phyloP scores from a whole-genome alignment of 2,888 invertebrate species.

The Galeruca laticollis region DNA sequence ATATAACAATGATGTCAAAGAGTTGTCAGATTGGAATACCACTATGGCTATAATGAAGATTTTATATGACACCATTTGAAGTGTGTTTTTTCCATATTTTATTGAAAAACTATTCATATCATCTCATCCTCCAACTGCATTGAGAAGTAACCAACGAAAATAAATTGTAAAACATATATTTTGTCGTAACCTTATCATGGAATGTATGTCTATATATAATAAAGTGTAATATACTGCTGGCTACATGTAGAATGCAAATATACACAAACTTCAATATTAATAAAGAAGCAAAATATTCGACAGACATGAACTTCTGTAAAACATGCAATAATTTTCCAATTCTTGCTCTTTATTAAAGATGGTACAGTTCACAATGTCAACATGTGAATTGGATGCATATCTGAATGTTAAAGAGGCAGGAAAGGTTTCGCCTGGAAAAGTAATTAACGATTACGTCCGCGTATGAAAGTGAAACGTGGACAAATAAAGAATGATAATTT shows the following conservation, averaged over 20 bases:
- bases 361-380: slow-evolving; percentile 33
- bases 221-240: slow-evolving; percentile 40
- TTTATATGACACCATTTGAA: too few species aligned
- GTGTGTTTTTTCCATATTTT: too few species aligned
- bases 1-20: too few species aligned
- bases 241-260: slow-evolving; percentile 59
- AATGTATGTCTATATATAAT: too few species aligned
- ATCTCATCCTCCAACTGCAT: too few species aligned
- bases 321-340: slow-evolving; percentile 59
- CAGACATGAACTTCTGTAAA: slow-evolving; percentile 57
- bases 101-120: too few species aligned
- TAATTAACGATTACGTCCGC: not conserved
- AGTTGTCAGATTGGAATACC: too few species aligned
- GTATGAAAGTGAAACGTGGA: not conserved
- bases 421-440: not conserved
- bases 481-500: not conserved
- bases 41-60: too few species aligned
- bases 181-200: too few species aligned
- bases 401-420: not conserved
- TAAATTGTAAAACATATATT: too few species aligned
- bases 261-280: slow-evolving; percentile 62
- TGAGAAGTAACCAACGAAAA: too few species aligned
- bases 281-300: slow-evolving; percentile 63
- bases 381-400: slow-evolving; percentile 11
- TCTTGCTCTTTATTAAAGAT: slow-evolving; percentile 60